Evolutionary conservation across 2,888 invertebrate genomes (phyloP).

Genomic region (Cyaniris semiargus): DNA sequence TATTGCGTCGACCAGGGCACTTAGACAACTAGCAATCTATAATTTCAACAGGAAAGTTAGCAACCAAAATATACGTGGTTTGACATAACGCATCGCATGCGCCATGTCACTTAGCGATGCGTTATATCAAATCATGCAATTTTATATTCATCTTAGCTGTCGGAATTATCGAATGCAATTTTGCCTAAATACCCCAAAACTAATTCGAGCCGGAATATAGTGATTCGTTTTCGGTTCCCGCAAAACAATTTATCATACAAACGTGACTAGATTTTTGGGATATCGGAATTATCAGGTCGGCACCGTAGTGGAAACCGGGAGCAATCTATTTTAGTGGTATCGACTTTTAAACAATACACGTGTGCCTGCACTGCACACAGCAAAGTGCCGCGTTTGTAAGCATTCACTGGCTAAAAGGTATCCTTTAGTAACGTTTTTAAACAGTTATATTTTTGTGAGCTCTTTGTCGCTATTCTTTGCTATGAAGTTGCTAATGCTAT

Average conservation of each 20-base stretch:
- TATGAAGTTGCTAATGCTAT: background rate
- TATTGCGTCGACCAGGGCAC: background rate
- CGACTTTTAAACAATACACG: constrained; percentile 7
- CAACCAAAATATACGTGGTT: too few species aligned
- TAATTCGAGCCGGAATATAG: constrained; percentile 15
- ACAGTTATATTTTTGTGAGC: background rate
- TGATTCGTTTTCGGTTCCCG: background rate
- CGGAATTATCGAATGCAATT: background rate
- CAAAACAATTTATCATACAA: constrained; percentile 15
- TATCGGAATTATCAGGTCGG: background rate
- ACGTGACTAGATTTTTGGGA: constrained; percentile 6
- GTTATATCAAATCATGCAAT: too few species aligned
- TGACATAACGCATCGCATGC: too few species aligned
- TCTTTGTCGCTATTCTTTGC: background rate
- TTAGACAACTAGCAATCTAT: background rate
- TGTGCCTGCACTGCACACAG: background rate
- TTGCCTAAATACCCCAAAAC: background rate
- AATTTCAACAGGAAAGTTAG: background rate
- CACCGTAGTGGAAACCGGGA: background rate
- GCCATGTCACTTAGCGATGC: too few species aligned
- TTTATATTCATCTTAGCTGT: too few species aligned
- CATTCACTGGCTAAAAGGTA: background rate
- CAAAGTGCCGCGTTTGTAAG: background rate
- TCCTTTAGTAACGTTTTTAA: background rate
- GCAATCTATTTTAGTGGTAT: constrained; percentile 8